Percentiles rank a stretch among this genome's conserved stretches.
These are phyloP conservation scores for Andrena marginata DNA, from an alignment of 2,888 invertebrate species.

Conservation along the genomic window DNA sequence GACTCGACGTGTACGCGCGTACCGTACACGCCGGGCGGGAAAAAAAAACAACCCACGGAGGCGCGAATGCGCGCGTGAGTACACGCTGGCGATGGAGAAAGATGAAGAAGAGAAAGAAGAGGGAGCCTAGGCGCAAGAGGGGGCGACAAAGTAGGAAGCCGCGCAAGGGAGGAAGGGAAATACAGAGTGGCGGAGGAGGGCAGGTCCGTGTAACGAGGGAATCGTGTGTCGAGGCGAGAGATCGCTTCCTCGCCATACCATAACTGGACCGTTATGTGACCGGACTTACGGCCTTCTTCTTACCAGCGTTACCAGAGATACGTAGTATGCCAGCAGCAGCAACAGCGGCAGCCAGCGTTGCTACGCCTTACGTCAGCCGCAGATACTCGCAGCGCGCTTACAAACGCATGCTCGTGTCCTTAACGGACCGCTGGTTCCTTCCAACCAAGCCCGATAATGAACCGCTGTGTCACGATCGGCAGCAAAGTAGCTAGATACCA, in stretches of 20 bases:
- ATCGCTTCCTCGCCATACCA: slow-evolving; percentile 80
- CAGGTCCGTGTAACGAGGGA: slow-evolving; percentile 72
- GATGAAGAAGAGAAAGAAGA: background rate
- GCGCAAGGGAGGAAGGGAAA: slow-evolving; percentile 31
- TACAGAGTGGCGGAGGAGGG: slow-evolving; percentile 39
- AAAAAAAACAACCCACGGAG: slow-evolving; percentile 38
- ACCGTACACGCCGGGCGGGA: background rate
- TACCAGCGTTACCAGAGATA: slow-evolving; percentile 55
- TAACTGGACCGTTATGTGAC: slow-evolving; percentile 84
- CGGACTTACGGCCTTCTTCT: slow-evolving; percentile 76
- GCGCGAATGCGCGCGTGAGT: slow-evolving; percentile 53
- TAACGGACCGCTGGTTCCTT: slow-evolving; percentile 56
- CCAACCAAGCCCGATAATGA: slow-evolving; percentile 47
- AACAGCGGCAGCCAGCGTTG: slow-evolving; percentile 27
- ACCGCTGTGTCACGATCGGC: slow-evolving; percentile 40
- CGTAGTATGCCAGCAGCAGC: slow-evolving; percentile 47
- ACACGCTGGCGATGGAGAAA: slow-evolving; percentile 14
- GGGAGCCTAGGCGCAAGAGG: background rate
- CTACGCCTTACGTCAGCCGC: slow-evolving; percentile 49
- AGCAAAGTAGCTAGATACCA: background rate
- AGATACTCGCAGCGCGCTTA: slow-evolving; percentile 35
- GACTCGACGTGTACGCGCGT: slow-evolving; percentile 27
- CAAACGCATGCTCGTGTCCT: slow-evolving; percentile 53
- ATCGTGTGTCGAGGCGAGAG: slow-evolving; percentile 73
- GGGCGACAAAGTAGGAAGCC: slow-evolving; percentile 22